phyloP scores from a whole-genome alignment of 1,140 invertebrate genomes.

The Drosophila insularis region DNA sequence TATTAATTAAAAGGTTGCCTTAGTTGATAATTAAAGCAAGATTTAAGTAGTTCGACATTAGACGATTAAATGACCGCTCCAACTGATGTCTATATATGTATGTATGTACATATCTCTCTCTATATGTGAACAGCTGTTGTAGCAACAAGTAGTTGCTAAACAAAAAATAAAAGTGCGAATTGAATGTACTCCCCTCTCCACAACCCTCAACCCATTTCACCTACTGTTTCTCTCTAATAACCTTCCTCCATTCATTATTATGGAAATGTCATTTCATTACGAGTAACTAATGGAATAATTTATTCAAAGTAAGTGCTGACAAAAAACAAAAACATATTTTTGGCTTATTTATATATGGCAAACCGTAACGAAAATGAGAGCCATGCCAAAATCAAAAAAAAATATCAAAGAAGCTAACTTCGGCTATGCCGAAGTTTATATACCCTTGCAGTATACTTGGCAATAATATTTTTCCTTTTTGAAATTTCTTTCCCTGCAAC shows the following conservation, averaged over 20 bases:
- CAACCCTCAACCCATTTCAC: not conserved
- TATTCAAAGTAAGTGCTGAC: slow-evolving; percentile 48
- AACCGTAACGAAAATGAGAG: slow-evolving; percentile 61
- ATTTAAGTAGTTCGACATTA: slow-evolving; percentile 54
- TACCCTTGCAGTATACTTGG: too few relatives aligned
- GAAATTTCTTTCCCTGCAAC: too few relatives aligned
- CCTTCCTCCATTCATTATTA: not conserved
- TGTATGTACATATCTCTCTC: not conserved
- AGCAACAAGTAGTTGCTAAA: slow-evolving; percentile 39
- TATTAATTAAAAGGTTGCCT: slow-evolving; percentile 35
- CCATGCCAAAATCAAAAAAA: slow-evolving; percentile 36
- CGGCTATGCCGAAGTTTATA: too few relatives aligned
- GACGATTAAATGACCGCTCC: slow-evolving; percentile 30
- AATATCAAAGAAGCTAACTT: too few relatives aligned
- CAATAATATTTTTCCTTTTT: too few relatives aligned
- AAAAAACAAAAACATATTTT: not conserved
- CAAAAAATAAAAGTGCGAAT: not conserved
- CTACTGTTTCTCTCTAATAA: not conserved
- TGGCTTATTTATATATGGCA: slow-evolving; percentile 8
- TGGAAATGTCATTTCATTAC: slow-evolving; percentile 15
- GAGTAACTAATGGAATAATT: slow-evolving; percentile 56
- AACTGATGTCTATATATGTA: slow-evolving; percentile 12
- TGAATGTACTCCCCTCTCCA: not conserved
- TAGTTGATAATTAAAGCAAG: slow-evolving; percentile 44
- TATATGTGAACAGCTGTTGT: slow-evolving; percentile 26